A percentile compares a stretch with the other conserved stretches of the same genome.
Conservation (phyloP, 2,797 vertebrate genomes). For the Salmo trutta region DNA sequence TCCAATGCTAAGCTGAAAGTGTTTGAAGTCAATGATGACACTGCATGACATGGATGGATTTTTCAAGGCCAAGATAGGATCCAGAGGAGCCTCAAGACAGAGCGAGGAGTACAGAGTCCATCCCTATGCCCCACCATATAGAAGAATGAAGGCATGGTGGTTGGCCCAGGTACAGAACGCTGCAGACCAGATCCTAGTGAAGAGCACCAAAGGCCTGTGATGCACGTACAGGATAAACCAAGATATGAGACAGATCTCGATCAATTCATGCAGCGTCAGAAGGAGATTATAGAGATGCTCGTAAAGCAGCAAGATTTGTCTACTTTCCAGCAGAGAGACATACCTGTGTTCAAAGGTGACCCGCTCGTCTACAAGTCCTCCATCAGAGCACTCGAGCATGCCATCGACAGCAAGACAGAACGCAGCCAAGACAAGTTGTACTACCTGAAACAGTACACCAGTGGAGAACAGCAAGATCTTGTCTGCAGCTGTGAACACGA, state of each 20-base stretch:
- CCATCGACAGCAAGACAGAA: constrained; percentile 12
- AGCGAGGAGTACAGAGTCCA: not conserved
- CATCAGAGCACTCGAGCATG: constrained; percentile 18
- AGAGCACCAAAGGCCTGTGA: not conserved
- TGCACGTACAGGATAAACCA: too few relatives aligned
- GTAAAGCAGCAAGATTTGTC: not conserved
- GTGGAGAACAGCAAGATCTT: not conserved
- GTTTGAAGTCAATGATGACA: not conserved
- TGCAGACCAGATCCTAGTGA: not conserved
- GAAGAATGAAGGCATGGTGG: not conserved
- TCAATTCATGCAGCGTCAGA: not conserved
- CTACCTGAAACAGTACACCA: constrained; percentile 19
- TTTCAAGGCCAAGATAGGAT: not conserved
- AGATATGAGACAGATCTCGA: not conserved
- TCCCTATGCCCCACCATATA: not conserved
- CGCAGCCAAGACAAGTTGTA: constrained; percentile 6
- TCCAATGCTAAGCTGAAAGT: constrained; percentile 10
- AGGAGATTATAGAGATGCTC: not conserved
- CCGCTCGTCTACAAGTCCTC: constrained; percentile 22
- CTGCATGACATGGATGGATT: not conserved
- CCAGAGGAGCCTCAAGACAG: not conserved
- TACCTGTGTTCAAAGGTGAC: constrained; percentile 14
- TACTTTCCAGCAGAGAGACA: not conserved
- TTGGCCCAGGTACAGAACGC: not conserved
- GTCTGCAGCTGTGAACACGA: not conserved